Evolutionary conservation across 2,797 vertebrate species (phyloP).

Genomic region (Numenius phaeopus): DNA sequence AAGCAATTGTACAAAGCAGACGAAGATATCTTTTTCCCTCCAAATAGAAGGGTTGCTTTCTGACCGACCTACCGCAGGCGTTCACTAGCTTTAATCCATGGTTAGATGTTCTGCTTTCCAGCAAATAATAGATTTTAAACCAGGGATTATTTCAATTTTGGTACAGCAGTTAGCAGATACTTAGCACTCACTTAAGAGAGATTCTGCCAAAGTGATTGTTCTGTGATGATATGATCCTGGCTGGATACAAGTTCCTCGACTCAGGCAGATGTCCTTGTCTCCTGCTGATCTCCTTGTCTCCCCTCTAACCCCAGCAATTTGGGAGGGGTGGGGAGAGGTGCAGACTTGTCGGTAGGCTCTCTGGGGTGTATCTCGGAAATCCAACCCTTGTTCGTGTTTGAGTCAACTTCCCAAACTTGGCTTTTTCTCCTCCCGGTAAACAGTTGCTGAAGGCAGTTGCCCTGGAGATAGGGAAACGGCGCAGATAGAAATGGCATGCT

Average conservation of each 20-base stretch:
- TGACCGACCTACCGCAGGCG: not conserved
- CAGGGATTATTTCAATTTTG: not conserved
- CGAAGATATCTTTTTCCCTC: not conserved
- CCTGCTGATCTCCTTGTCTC: not conserved
- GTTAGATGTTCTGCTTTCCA: not conserved
- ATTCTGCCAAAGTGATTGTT: not conserved
- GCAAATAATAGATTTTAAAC: not conserved
- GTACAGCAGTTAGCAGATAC: not conserved
- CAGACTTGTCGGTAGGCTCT: rapidly evolving
- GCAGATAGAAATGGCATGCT: slow-evolving; percentile 27
- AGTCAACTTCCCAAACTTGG: not conserved
- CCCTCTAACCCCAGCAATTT: not conserved
- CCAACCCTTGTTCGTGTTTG: not conserved
- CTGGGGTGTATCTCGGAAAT: not conserved
- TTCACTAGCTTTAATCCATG: not conserved
- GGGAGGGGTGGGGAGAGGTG: not conserved
- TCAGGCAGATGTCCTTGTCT: not conserved
- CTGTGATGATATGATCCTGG: not conserved
- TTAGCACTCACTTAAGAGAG: slow-evolving; percentile 16
- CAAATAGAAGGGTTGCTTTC: not conserved
- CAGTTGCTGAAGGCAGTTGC: slow-evolving; percentile 56
- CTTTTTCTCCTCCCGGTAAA: slow-evolving; percentile 23
- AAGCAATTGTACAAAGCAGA: not conserved
- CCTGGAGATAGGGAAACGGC: slow-evolving; percentile 26
- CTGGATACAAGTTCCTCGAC: not conserved